phyloP scores from a whole-genome alignment of 2,113 vertebrate species.

The Chinchilla lanigera region DNA sequence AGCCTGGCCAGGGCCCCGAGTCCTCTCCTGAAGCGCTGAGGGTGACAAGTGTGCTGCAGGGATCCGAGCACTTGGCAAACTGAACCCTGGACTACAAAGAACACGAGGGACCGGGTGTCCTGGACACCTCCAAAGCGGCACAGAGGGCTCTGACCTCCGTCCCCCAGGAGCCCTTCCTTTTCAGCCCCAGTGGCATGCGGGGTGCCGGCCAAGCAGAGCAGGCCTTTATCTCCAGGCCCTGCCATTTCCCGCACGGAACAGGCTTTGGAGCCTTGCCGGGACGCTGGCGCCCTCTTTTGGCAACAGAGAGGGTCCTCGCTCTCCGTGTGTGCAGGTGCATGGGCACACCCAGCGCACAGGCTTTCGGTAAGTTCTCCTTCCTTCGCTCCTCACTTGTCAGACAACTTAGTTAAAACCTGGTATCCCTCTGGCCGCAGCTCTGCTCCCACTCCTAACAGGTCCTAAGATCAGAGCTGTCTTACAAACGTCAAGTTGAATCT shows the following conservation, averaged over 20 bases:
- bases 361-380: background rate
- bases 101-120: background rate
- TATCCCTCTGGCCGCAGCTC: background rate
- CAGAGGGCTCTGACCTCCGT: rapidly evolving
- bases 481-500: background rate
- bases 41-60: background rate
- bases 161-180: too few species aligned
- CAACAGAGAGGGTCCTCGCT: background rate
- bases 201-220: background rate
- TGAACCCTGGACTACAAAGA: too few species aligned
- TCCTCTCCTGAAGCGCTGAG: background rate
- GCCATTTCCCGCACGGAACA: background rate
- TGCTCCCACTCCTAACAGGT: background rate
- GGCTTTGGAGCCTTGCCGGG: background rate
- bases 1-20: background rate
- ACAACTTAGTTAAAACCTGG: background rate
- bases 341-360: too few species aligned
- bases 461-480: background rate
- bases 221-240: background rate
- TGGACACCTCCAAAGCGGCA: rapidly evolving
- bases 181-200: background rate
- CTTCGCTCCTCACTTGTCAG: background rate
- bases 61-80: background rate
- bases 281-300: background rate
- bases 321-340: background rate